A percentile compares a stretch with the other conserved stretches of the same genome.
Conservation (phyloP, 2,888 invertebrate species). For the Tiphia femorata region DNA sequence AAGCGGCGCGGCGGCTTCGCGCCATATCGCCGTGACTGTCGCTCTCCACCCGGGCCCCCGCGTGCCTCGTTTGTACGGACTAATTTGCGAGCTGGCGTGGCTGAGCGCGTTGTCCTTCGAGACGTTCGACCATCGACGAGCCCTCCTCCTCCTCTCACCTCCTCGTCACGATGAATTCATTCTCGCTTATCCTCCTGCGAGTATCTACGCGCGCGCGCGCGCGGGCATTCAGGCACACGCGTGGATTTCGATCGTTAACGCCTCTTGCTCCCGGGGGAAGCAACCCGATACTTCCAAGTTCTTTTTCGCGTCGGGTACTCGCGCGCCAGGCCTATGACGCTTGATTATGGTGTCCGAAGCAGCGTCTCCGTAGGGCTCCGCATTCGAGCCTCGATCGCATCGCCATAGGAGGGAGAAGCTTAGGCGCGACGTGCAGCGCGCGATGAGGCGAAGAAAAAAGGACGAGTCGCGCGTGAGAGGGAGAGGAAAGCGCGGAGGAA, state of each 20-base stretch:
- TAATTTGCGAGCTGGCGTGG: slow-evolving; percentile 26
- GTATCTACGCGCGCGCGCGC: slow-evolving; percentile 18
- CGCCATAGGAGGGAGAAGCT: too few species aligned
- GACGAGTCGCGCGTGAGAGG: too few species aligned
- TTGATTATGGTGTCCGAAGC: background rate
- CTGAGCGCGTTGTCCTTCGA: slow-evolving; percentile 20
- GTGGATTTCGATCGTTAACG: slow-evolving; percentile 36
- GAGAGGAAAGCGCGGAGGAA: too few species aligned
- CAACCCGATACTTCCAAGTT: slow-evolving; percentile 20
- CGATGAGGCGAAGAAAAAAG: too few species aligned
- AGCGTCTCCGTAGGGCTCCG: background rate
- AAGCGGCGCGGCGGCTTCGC: too few species aligned
- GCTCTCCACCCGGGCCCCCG: background rate
- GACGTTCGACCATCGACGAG: background rate
- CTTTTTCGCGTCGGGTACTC: slow-evolving; percentile 4
- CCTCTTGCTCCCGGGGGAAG: slow-evolving; percentile 24
- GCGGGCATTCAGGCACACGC: too few species aligned
- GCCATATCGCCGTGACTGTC: background rate
- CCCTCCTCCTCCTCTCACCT: background rate
- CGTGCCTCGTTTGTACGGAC: slow-evolving; percentile 9
- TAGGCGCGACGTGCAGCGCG: too few species aligned
- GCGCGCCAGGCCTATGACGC: background rate
- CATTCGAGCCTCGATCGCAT: background rate
- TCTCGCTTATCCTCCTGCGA: slow-evolving; percentile 15
- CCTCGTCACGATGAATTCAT: slow-evolving; percentile 29